A percentile compares a stretch with the other conserved stretches of the same genome.
Evolutionary conservation across 2,888 invertebrate genomes (phyloP).

Genomic region (Papilio gigon): DNA sequence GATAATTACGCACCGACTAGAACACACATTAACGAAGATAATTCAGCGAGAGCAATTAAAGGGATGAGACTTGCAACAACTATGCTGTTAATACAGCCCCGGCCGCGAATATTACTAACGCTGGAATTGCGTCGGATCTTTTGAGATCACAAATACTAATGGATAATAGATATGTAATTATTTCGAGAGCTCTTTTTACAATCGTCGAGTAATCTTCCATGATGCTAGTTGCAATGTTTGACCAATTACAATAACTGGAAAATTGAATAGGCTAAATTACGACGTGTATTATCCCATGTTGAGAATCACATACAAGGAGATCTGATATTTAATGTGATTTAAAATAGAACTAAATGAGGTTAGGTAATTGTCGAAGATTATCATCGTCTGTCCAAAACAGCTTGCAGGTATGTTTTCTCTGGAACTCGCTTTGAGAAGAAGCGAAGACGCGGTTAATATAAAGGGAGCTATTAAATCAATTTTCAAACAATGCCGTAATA

Average conservation of each 20-base stretch:
- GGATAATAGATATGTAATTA: constrained; percentile 4
- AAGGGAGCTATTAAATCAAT: background rate
- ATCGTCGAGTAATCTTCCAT: background rate
- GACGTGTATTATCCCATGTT: constrained; percentile 1
- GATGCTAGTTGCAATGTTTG: background rate
- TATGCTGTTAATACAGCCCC: constrained; percentile 52
- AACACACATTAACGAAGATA: constrained; percentile 78
- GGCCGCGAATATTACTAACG: background rate
- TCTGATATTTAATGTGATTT: constrained; percentile 10
- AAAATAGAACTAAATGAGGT: background rate
- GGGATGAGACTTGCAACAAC: constrained; percentile 63
- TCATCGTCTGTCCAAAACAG: constrained; percentile 9
- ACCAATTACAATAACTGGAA: background rate
- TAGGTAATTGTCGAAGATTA: background rate
- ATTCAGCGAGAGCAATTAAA: constrained; percentile 72
- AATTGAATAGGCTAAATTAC: background rate
- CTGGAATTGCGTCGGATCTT: constrained; percentile 7
- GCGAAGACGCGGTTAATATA: background rate
- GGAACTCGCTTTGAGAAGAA: background rate
- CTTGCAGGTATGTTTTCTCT: background rate
- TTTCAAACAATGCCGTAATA: background rate
- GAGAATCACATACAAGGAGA: background rate
- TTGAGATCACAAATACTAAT: constrained; percentile 12
- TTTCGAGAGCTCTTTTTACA: constrained; percentile 11
- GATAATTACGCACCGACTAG: constrained; percentile 71